Conservation (phyloP, 1,140 invertebrate species). For the Eumaeus atala region DNA sequence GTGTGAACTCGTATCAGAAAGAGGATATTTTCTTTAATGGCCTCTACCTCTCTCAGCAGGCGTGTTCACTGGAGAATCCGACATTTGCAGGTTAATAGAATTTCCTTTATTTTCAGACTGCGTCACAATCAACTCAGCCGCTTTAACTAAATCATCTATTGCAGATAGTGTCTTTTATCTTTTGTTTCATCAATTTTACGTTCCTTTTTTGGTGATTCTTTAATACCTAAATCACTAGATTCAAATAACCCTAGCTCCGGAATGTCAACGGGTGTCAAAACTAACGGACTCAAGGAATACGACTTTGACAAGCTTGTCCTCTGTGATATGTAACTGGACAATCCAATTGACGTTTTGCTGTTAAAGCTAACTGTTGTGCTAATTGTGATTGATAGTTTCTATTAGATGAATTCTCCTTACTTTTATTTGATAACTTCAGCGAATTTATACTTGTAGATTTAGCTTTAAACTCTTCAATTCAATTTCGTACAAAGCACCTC, state of each 20-base stretch:
- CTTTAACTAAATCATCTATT: conserved; percentile 63
- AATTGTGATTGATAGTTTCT: conserved; percentile 60
- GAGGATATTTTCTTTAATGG: conserved; percentile 59
- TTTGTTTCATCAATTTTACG: conserved; percentile 48
- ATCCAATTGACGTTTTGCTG: conserved; percentile 53
- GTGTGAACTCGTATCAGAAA: conserved; percentile 35
- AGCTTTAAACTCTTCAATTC: conserved; percentile 44
- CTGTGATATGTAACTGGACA: conserved; percentile 53
- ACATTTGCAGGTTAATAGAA: conserved; percentile 19
- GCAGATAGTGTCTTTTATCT: conserved; percentile 53
- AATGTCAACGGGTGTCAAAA: conserved; percentile 62
- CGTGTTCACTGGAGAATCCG: conserved; percentile 32
- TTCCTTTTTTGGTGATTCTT: conserved; percentile 56
- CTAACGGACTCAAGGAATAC: conserved; percentile 50
- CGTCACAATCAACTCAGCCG: conserved; percentile 58
- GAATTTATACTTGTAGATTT: conserved; percentile 34
- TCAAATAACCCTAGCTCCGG: conserved; percentile 68
- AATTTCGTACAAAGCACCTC: conserved; percentile 41
- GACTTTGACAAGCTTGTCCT: conserved; percentile 65
- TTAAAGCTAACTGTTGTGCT: conserved; percentile 56
- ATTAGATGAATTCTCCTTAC: conserved; percentile 36
- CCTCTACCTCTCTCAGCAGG: conserved; percentile 60
- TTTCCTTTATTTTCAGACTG: conserved; percentile 45
- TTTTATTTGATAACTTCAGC: conserved; percentile 32
- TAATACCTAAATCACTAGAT: conserved; percentile 51